Percentiles rank a stretch among this genome's conserved stretches.
These are phyloP conservation scores for Xenentodon cancila DNA, from an alignment of 2,797 vertebrate species.

Conservation along the genomic window DNA sequence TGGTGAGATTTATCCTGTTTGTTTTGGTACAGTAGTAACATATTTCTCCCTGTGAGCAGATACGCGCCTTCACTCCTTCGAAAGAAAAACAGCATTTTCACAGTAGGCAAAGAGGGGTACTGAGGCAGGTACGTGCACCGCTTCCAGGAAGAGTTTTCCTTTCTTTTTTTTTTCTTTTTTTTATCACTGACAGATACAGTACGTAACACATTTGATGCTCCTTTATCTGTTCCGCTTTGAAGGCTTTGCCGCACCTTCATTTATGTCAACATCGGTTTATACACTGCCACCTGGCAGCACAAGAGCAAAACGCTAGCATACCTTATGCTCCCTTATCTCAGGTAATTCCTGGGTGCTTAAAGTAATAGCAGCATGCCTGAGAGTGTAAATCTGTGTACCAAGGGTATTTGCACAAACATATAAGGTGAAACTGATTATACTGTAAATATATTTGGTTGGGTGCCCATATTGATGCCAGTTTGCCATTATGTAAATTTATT, in stretches of 20 bases:
- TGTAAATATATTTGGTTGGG: not conserved
- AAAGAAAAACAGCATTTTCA: constrained; percentile 60
- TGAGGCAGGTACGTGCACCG: constrained; percentile 33
- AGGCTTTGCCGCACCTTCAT: constrained; percentile 56
- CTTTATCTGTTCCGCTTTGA: constrained; percentile 61
- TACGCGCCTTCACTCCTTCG: constrained; percentile 63
- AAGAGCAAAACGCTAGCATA: constrained; percentile 12
- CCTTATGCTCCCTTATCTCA: constrained; percentile 27
- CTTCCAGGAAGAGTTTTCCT: constrained; percentile 50
- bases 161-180: constrained; percentile 30
- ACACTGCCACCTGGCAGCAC: constrained; percentile 43
- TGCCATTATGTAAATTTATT: constrained; percentile 10
- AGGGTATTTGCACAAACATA: constrained; percentile 15
- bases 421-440: constrained; percentile 9
- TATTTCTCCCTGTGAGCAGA: constrained; percentile 64
- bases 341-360: constrained; percentile 9
- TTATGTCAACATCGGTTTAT: constrained; percentile 57
- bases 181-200: constrained; percentile 28
- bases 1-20: constrained; percentile 77
- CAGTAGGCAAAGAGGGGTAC: constrained; percentile 28
- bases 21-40: constrained; percentile 73
- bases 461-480: not conserved
- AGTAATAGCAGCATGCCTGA: constrained; percentile 9
- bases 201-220: constrained; percentile 41
- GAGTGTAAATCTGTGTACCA: not conserved